A percentile compares a stretch with the other conserved stretches of the same genome.
phyloP scores from a whole-genome alignment of 2,113 vertebrate genomes.

The Cettia cetti region DNA sequence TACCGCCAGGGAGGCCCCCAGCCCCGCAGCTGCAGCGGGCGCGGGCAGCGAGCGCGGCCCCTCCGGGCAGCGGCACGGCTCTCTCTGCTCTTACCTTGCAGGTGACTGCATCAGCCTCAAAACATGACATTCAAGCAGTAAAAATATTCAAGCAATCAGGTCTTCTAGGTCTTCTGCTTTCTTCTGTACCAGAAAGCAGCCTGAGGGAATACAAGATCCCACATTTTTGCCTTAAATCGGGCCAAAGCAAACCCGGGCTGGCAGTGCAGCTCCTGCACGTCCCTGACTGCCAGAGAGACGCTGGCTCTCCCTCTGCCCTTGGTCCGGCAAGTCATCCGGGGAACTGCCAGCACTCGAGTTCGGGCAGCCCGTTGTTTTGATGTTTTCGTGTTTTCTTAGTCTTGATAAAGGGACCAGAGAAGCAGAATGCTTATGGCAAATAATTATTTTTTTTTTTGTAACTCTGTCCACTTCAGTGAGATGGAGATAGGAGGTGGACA shows the following conservation, averaged over 20 bases:
- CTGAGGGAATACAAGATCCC: no score
- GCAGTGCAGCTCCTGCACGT: neutral
- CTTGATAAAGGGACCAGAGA: neutral
- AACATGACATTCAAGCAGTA: neutral
- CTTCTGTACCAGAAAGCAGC: neutral
- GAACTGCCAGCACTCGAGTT: neutral
- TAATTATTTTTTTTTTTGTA: neutral
- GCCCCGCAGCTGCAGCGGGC: neutral
- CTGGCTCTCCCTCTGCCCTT: neutral
- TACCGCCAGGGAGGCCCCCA: fast-evolving
- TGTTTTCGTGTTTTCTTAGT: neutral
- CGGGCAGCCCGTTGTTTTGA: neutral
- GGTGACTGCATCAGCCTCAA: neutral
- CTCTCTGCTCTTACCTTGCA: neutral
- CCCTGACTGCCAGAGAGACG: neutral
- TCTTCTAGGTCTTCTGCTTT: neutral
- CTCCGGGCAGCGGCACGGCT: neutral
- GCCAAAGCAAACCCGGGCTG: neutral
- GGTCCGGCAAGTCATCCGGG: neutral
- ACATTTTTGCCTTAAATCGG: fast-evolving
- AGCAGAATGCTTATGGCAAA: neutral
- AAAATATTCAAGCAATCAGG: neutral
- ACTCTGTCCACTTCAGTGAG: neutral
- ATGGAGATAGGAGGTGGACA: neutral
- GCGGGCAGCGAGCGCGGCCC: neutral